phyloP scores from a whole-genome alignment of 1,140 invertebrate species.

The Reticulitermes speratus region DNA sequence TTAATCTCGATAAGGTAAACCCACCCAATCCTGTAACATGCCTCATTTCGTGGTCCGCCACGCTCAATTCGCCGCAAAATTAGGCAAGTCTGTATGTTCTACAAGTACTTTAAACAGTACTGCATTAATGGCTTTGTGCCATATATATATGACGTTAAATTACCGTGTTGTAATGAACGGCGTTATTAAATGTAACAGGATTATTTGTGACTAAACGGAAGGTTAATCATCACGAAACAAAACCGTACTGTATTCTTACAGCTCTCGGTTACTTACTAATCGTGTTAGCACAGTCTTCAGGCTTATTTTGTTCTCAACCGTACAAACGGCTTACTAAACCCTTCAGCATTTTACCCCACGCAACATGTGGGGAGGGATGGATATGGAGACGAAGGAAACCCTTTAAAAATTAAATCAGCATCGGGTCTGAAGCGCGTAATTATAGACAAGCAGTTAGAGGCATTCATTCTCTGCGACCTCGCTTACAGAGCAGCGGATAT shows the following conservation, averaged over 20 bases:
- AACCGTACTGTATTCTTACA: not conserved
- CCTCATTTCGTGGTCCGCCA: too few relatives aligned
- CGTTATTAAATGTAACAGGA: not conserved
- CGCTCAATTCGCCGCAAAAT: too few relatives aligned
- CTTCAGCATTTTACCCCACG: not conserved
- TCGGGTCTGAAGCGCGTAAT: conserved; percentile 4
- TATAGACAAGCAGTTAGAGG: not conserved
- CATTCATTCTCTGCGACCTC: not conserved
- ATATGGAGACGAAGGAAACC: not conserved
- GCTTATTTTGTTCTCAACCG: not conserved
- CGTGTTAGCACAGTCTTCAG: not conserved
- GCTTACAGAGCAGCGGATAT: not conserved
- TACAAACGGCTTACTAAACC: not conserved
- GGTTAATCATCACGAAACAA: not conserved
- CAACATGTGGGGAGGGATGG: not conserved
- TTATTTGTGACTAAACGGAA: not conserved
- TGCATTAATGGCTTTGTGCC: too few relatives aligned
- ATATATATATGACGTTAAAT: too few relatives aligned
- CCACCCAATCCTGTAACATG: too few relatives aligned
- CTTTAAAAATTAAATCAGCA: conserved; percentile 4
- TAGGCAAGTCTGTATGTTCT: too few relatives aligned
- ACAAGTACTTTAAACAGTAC: too few relatives aligned
- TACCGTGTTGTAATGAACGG: too few relatives aligned
- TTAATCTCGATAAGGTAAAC: too few relatives aligned
- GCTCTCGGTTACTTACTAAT: not conserved